phyloP scores from a whole-genome alignment of 92 coral and sea anemone species.

The Diadumene lineata region DNA sequence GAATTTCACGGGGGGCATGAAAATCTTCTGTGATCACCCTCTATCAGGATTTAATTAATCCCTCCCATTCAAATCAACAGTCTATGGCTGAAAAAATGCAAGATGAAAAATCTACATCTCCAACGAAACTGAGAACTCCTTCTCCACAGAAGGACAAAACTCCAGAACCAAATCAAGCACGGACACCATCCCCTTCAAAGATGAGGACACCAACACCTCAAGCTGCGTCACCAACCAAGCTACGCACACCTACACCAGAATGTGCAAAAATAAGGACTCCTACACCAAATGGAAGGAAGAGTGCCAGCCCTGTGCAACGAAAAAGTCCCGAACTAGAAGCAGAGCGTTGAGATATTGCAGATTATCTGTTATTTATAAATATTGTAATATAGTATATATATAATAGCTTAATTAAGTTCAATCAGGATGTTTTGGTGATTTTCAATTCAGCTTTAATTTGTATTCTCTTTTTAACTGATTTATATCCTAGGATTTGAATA shows the following conservation, averaged over 20 bases:
- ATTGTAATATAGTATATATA: no score
- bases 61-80: background rate
- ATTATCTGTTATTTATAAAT: background rate
- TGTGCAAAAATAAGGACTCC: constrained; percentile 13
- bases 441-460: no score
- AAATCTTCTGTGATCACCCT: no score
- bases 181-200: constrained; percentile 40
- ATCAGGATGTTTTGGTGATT: no score
- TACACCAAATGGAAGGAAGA: constrained; percentile 6
- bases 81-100: constrained; percentile 45
- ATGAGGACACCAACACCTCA: constrained; percentile 13
- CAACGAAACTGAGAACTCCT: constrained; percentile 20
- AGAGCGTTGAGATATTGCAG: background rate
- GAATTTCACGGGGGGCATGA: no score
- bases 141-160: constrained; percentile 5
- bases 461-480: no score
- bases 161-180: constrained; percentile 20
- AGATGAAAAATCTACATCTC: constrained; percentile 48
- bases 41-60: no score
- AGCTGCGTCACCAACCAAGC: constrained; percentile 10
- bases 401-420: no score
- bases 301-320: constrained; percentile 13
- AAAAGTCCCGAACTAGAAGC: background rate
- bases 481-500: no score
- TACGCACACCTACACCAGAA: constrained; percentile 31